Evolutionary conservation across 2,888 invertebrate genomes (phyloP).

Genomic region (Lycaena phlaeas): DNA sequence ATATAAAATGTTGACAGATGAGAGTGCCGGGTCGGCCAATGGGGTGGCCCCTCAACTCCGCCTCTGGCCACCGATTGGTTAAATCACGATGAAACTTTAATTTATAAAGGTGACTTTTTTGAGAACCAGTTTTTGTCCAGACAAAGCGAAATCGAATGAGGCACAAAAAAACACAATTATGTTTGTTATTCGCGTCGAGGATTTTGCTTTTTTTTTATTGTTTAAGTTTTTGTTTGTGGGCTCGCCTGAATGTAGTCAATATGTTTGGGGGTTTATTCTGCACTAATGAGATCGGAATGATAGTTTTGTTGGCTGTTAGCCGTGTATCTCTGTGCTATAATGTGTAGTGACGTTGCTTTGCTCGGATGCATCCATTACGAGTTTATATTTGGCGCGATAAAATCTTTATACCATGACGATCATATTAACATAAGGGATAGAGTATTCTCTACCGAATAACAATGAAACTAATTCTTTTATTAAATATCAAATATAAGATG

Average conservation of each 20-base stretch:
- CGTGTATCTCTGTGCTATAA: slow-evolving; percentile 9
- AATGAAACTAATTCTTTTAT: no score
- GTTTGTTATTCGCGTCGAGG: slow-evolving; percentile 61
- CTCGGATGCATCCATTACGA: not conserved
- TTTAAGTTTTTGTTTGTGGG: slow-evolving; percentile 38
- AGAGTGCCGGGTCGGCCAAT: slow-evolving; percentile 47
- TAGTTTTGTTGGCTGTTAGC: slow-evolving; percentile 10
- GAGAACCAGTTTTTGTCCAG: slow-evolving; percentile 57
- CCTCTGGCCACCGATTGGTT: slow-evolving; percentile 50
- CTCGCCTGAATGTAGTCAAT: slow-evolving; percentile 20
- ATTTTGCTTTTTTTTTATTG: slow-evolving; percentile 50
- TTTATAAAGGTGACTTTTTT: slow-evolving; percentile 72
- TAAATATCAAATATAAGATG: no score
- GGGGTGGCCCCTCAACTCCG: slow-evolving; percentile 32
- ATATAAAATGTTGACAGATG: slow-evolving; percentile 70
- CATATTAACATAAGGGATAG: no score
- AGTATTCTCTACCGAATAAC: no score
- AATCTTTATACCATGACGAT: no score
- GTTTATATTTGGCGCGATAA: no score
- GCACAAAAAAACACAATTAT: slow-evolving; percentile 68
- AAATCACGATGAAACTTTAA: slow-evolving; percentile 55
- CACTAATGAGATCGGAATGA: slow-evolving; percentile 30
- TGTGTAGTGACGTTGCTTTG: not conserved
- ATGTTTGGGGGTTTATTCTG: slow-evolving; percentile 27
- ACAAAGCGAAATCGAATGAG: slow-evolving; percentile 63